Base-by-base conservation (phyloP, 2,888 invertebrate genomes). In the Epinotia nisella region DNA sequence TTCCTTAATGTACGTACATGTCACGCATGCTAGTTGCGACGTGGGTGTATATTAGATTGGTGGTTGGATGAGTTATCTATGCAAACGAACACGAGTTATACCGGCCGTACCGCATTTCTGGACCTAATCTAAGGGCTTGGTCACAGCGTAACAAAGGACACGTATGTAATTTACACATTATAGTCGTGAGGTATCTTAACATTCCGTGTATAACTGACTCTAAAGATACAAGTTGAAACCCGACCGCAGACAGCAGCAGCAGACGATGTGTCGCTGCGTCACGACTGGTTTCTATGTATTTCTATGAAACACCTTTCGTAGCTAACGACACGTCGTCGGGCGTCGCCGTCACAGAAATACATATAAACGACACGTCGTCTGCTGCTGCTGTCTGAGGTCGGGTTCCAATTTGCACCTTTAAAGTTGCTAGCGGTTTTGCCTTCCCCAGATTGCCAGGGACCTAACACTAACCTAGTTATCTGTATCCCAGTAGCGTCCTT, bases 1-100 rank as follows among this genome's bases (percentile, higher is more conserved):
- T 62, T 62, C 24, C 55, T 53, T 64, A 69, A 55, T 55, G 41
- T 1, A 7, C 61, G 17, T 60, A 58, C 35, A 45, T 67, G 67
- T 60, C 24, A 56, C 55, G 45, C 55, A 29, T 70, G 19, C 60
- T 17, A 29, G 13, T 53, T 58, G 51, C 56, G 56, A 49, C 24
- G 72, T 58, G 51, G 72, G 62, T 64, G 68, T 68, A 72, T 60
- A 24, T 17, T 21, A 67, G 72, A 72, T 62, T 61, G 55, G 59
- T 56, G 58, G 72, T 62, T 56, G 62, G 72, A 72, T 72, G 72
- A 68, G 68, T 72, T 72, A 72, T 68, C 62, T 72, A 72, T 72
- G 72, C 72, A 68, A 72, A 68, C 68, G 72, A 62, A 72, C 62
- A 24, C 58, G 45, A 21, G 67, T 56, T 61, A 62, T 68, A 68